These are phyloP conservation scores for Aldabrachelys gigantea DNA, from an alignment of 2,113 vertebrate genomes.

Conservation along the genomic window DNA sequence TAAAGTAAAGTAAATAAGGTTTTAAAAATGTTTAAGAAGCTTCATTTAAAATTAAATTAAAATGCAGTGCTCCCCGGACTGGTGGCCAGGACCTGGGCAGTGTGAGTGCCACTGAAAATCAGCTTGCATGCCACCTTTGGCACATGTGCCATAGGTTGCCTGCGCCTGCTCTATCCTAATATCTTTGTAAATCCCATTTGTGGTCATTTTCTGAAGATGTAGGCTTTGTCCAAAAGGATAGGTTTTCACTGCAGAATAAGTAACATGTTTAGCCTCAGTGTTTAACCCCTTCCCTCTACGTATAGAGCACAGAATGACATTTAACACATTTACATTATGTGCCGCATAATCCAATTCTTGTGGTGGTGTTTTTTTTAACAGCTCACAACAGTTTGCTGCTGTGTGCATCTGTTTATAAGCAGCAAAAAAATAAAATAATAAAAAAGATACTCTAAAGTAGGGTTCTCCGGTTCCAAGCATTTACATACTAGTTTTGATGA, in stretches of 20 bases:
- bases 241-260: neutral
- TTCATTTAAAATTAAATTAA: no score
- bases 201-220: neutral
- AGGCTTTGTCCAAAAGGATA: neutral
- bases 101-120: no score
- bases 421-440: neutral
- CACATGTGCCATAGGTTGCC: no score
- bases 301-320: neutral
- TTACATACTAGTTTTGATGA: slow-evolving; percentile 10
- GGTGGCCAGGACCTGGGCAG: no score
- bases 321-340: neutral
- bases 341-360: neutral
- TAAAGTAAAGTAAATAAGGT: no score
- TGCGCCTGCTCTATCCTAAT: neutral
- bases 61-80: no score
- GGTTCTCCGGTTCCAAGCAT: neutral
- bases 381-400: neutral
- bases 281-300: neutral
- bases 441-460: neutral
- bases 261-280: accelerated
- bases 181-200: neutral
- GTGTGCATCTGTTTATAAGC: neutral
- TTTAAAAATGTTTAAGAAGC: no score
- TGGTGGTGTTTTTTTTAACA: neutral
- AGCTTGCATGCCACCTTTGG: no score